A percentile compares a stretch with the other conserved stretches of the same genome.
These are phyloP conservation scores for Indicator indicator DNA, from an alignment of 2,113 vertebrate species.

Conservation along the genomic window DNA sequence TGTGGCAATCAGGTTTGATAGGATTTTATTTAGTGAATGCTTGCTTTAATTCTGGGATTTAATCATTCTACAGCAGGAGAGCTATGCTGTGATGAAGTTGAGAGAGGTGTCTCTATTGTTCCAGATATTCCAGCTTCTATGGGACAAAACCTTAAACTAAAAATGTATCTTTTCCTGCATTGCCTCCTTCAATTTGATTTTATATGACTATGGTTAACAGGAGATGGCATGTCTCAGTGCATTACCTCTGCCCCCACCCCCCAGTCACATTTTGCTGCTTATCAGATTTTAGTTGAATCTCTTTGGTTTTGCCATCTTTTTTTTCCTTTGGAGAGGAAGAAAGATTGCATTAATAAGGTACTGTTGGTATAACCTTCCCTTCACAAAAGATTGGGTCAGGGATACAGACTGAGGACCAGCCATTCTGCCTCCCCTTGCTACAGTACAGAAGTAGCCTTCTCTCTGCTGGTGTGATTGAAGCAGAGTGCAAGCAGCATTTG, in stretches of 20 bases:
- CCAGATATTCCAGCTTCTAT: neutral
- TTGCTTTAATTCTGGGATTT: conserved; percentile 16
- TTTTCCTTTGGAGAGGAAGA: neutral
- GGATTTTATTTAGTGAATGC: conserved; percentile 16
- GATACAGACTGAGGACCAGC: fast-evolving
- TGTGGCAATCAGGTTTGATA: neutral
- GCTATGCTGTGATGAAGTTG: neutral
- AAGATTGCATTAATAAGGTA: neutral
- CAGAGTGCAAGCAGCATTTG: neutral
- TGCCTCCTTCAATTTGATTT: neutral
- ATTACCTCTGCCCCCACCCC: fast-evolving
- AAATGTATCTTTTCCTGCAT: neutral
- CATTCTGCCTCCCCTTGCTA: neutral
- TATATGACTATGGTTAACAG: neutral
- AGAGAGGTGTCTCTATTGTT: neutral
- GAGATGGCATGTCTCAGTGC: neutral
- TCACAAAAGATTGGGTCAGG: neutral
- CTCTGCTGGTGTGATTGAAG: neutral
- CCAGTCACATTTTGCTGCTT: neutral
- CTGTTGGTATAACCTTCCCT: neutral
- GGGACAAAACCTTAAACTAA: neutral
- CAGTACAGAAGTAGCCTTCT: neutral
- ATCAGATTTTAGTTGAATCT: neutral
- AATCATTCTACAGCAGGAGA: neutral
- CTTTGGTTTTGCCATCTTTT: neutral